Conservation (phyloP, 2,113 vertebrate species). For the Oreochromis aureus region DNA sequence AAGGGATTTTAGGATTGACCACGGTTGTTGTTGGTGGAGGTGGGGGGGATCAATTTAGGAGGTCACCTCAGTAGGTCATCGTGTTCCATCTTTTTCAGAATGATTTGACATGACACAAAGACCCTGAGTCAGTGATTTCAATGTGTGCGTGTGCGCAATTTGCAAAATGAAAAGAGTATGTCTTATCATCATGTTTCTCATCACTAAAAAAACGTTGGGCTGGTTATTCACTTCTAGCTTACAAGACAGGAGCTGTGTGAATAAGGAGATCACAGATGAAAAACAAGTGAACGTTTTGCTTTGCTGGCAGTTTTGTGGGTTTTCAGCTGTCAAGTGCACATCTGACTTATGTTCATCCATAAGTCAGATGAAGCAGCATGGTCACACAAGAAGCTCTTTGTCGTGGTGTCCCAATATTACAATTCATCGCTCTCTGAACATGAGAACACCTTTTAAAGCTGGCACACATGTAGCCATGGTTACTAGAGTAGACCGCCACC, state of each 20-base stretch:
- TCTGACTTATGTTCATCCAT: neutral
- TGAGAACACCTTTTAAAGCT: neutral
- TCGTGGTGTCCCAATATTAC: neutral
- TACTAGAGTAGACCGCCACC: neutral
- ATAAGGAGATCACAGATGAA: neutral
- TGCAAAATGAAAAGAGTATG: neutral
- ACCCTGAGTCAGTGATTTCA: neutral
- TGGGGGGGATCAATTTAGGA: neutral
- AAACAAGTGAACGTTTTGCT: neutral
- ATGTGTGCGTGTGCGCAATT: rapidly evolving
- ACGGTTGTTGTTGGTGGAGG: too few species aligned
- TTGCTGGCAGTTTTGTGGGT: neutral
- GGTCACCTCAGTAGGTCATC: neutral
- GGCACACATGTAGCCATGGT: neutral
- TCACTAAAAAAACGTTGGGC: neutral
- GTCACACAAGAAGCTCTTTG: neutral
- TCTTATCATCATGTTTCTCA: neutral
- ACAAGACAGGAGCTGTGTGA: neutral
- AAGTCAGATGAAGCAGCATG: neutral
- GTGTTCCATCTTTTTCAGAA: neutral
- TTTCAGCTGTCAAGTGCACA: neutral
- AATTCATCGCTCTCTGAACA: neutral
- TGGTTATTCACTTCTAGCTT: neutral
- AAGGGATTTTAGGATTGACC: neutral
- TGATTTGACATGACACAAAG: neutral